Evolutionary conservation across 2,113 vertebrate species (phyloP), one percentile per base, ranked within the genome.

Genomic region (Lepisosteus oculatus): DNA sequence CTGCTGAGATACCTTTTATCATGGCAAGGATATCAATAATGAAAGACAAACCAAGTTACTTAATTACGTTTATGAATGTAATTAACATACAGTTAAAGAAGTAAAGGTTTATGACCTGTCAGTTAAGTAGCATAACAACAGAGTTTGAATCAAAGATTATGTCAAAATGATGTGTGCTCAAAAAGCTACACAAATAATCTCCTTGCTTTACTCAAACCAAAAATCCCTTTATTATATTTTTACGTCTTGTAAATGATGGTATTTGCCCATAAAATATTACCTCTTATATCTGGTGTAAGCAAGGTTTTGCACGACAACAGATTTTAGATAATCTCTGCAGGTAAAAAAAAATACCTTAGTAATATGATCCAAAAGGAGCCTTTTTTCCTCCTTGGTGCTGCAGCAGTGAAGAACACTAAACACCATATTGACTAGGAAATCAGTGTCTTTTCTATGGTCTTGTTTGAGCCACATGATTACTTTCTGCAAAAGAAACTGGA

Each of bases 381-480:
- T 95, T 81, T 90, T 95, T 70, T 97, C 95, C 63, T 81, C 71
- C 2, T 61, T 77, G 43, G 8, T 83, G 55, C 82, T 85, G 82
- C 95, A 98, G 90, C 97, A 97, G 51, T 64, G 72, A 0, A 99
- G 90, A 0, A 92, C 90, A 55, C 97, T 98, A 81, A 96, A 99
- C 55, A 98, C 83, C 90, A 97, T 95, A 88, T 97, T 94, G 77
- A 99, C 92, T 79, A 99, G 82, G 76, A 93, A 95, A 65, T 89
- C 79, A 0, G 89, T 90, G 61, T 97, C 89, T 69, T 79, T 87
- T 56, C 85, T 87, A 4, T 78, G 85, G 57, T 91, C 87, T 85
- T 96, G 94, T 44, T 85, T 86, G 67, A 99, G 84, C 97, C 96
- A 99, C 51, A 81, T 72, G 67, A 94, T 78, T 79, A 97, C 87